A percentile compares a stretch with the other conserved stretches of the same genome.
Conservation (phyloP, 2,797 vertebrate species). For the Trachurus trachurus region DNA sequence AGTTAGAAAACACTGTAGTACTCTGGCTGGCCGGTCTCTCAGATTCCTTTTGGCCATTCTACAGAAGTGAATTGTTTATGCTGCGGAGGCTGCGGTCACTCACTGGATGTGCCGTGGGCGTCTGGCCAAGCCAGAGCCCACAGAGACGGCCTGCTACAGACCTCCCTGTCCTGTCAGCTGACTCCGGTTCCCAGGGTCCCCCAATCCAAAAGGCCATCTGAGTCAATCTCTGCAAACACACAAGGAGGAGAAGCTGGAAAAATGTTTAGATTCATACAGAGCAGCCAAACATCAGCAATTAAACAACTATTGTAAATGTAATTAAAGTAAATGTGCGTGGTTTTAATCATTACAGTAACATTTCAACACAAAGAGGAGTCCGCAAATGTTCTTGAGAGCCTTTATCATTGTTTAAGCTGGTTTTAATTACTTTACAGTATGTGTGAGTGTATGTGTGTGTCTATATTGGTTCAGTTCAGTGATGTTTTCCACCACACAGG, state of each 20-base stretch:
- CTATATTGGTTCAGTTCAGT: constrained; percentile 7
- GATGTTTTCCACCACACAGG: constrained; percentile 41
- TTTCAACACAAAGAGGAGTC: not conserved
- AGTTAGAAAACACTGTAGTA: constrained; percentile 1
- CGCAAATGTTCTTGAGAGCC: not conserved
- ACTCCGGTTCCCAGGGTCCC: constrained; percentile 85
- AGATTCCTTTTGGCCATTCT: constrained; percentile 55
- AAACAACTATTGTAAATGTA: constrained; percentile 42
- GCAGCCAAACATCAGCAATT: constrained; percentile 51
- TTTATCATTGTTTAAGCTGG: constrained; percentile 9
- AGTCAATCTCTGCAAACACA: constrained; percentile 86
- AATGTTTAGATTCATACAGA: constrained; percentile 75
- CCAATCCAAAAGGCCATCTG: constrained; percentile 83
- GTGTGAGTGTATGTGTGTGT: constrained; percentile 13
- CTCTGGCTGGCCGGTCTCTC: constrained; percentile 31
- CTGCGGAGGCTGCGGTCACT: constrained; percentile 64
- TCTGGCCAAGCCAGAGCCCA: constrained; percentile 74
- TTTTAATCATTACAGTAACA: constrained; percentile 26
- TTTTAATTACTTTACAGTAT: constrained; percentile 45
- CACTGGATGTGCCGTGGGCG: constrained; percentile 72
- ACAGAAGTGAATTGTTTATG: constrained; percentile 73
- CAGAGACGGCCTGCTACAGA: constrained; percentile 70
- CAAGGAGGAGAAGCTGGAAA: constrained; percentile 71
- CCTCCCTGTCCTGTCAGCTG: constrained; percentile 84
- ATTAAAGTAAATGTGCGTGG: constrained; percentile 18